A percentile compares a stretch with the other conserved stretches of the same genome.
These are phyloP conservation scores for Solenodon paradoxus DNA, from an alignment of 2,113 vertebrate genomes.

Conservation along the genomic window DNA sequence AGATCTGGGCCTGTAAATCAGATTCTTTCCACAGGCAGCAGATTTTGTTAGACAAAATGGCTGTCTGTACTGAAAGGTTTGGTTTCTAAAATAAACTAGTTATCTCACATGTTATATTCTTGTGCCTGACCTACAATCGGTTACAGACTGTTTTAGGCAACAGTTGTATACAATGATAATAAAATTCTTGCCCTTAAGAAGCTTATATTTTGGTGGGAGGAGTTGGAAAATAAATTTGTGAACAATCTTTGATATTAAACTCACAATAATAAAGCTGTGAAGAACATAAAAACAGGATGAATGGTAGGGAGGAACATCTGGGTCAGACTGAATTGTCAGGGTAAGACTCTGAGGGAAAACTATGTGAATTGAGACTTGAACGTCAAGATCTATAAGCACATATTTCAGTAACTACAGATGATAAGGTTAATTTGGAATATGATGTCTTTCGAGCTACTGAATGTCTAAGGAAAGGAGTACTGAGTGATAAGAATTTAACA, in stretches of 20 bases:
- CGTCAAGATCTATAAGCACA: constrained; percentile 6
- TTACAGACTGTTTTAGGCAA: background rate
- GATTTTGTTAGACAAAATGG: constrained; percentile 18
- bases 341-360: background rate
- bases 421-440: background rate
- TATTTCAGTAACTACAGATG: constrained; percentile 6
- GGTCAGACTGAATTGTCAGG: background rate
- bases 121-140: background rate
- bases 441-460: background rate
- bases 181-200: constrained; percentile 5
- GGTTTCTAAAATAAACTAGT: constrained; percentile 8
- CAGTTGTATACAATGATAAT: background rate
- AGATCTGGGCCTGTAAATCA: background rate
- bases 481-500: constrained; percentile 21
- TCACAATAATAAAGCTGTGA: background rate
- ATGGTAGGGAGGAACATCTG: background rate
- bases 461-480: background rate
- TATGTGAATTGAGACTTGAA: background rate
- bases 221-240: background rate
- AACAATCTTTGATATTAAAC: background rate
- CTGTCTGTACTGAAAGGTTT: background rate
- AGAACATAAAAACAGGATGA: background rate
- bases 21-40: background rate
- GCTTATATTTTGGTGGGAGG: background rate
- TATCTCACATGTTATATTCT: background rate